phyloP scores from a whole-genome alignment of 2,797 vertebrate genomes.

The Paratrypauchen microcephalus region DNA sequence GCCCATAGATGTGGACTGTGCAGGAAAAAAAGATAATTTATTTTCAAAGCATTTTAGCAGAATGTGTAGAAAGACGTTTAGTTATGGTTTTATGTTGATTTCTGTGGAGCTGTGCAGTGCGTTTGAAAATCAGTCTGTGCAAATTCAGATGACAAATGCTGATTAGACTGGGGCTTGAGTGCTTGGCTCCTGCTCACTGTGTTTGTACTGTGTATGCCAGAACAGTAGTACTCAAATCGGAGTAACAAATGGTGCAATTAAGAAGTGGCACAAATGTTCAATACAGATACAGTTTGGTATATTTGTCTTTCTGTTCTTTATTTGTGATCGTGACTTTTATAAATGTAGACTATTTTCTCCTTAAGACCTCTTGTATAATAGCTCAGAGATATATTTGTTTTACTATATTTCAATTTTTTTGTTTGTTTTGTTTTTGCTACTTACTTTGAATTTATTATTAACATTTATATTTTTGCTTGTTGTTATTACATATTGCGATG shows the following conservation, averaged over 20 bases:
- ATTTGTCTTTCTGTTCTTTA: not conserved
- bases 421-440: no score
- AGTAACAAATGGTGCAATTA: not conserved
- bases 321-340: not conserved
- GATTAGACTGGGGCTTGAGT: not conserved
- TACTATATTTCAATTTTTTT: no score
- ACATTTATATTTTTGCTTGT: no score
- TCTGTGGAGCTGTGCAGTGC: not conserved
- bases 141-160: not conserved
- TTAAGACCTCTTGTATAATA: no score
- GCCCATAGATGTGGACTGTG: slow-evolving; percentile 1
- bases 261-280: not conserved
- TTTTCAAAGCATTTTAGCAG: slow-evolving; percentile 4
- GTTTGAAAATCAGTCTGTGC: not conserved
- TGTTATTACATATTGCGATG: no score
- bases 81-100: not conserved
- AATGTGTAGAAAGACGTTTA: slow-evolving; percentile 1
- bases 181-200: not conserved
- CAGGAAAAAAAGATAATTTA: slow-evolving; percentile 21
- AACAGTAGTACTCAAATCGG: not conserved
- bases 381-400: no score
- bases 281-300: not conserved
- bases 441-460: no score
- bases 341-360: no score
- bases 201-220: not conserved